Base-by-base conservation (phyloP, 2,113 vertebrate genomes). In the Seriola rivoliana region DNA sequence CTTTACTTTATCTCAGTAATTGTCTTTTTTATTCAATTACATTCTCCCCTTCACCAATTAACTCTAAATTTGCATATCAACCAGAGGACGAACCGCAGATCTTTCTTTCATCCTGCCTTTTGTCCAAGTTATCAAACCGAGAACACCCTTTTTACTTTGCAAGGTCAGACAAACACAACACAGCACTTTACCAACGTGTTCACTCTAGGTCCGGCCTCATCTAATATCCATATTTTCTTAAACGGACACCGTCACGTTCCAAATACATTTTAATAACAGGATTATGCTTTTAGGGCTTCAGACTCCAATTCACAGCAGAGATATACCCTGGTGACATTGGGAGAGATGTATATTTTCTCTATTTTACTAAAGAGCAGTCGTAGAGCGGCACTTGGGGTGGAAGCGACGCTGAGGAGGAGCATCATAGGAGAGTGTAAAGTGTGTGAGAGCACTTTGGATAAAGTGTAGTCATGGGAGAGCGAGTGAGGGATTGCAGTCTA, bases 401-500 rank as follows among this genome's bases (percentile, higher is more conserved):
- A 67, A 74, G 81, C 46, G 87, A 84, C 85, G 68, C 40, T 86
- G 86, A 89, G 87, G 75, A 65, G 46, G n/a, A 69, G 73, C 55
- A 59, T 65, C 55, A 79, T 76, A 48, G 62, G 48, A 59, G 73
- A 71, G 82, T 72, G 76, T 60, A 87, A 80, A 82, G 88, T 74
- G 81, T 69, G 80, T 63, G 80, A 88, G 82, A 77, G 87, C 82
- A 85, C 85, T 91, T 82, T 82, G 19, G 52, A 85, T 85, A 73
- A 85, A 86, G 87, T 88, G 88, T 78, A 79, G 81, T 81, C 74
- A 81, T 80, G 72, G 75, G 65, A 85, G 69, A 85, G 75, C 6
- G 0, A 65, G 21, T 73, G 63, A 87, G 55, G 72, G 73, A 86
- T 81, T 40, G 75, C 75, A 57, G n/a, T 42, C 66, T 81, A 78